Conservation (phyloP, 2,113 vertebrate genomes). For the Platichthys flesus region DNA sequence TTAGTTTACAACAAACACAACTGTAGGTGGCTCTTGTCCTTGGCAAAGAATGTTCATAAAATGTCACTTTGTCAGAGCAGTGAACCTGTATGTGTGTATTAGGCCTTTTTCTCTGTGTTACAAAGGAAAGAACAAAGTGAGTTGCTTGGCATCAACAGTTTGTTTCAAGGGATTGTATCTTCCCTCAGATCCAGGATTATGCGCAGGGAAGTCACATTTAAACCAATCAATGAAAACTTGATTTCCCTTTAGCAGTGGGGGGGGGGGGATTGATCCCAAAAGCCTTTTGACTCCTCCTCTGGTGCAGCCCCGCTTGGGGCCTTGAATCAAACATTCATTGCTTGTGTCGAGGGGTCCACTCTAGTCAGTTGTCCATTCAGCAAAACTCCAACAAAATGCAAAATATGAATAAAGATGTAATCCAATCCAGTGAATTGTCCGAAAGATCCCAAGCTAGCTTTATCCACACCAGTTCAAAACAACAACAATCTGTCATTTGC, state of each 20-base stretch:
- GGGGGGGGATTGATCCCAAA: slow-evolving; percentile 44
- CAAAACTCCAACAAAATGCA: slow-evolving; percentile 37
- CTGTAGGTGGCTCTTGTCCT: neutral
- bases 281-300: slow-evolving; percentile 48
- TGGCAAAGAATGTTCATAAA: slow-evolving; percentile 6
- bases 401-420: slow-evolving; percentile 30
- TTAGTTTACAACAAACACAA: slow-evolving; percentile 5
- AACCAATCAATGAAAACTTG: slow-evolving; percentile 72
- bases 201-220: slow-evolving; percentile 60
- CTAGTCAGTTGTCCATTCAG: neutral
- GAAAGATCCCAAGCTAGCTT: slow-evolving; percentile 21
- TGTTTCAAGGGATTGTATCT: slow-evolving; percentile 10
- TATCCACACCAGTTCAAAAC: slow-evolving; percentile 36
- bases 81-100: slow-evolving; percentile 5
- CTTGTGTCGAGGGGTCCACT: slow-evolving; percentile 10
- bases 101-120: slow-evolving; percentile 30
- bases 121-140: slow-evolving; percentile 8
- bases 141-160: slow-evolving; percentile 32
- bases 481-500: neutral
- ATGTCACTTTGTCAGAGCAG: neutral
- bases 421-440: slow-evolving; percentile 27
- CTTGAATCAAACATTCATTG: slow-evolving; percentile 50
- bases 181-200: slow-evolving; percentile 56
- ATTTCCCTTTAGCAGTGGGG: slow-evolving; percentile 60
- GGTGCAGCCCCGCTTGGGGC: slow-evolving; percentile 32